Evolutionary conservation across 1,140 invertebrate species (phyloP).

Genomic region (Aporrectodea caliginosa): DNA sequence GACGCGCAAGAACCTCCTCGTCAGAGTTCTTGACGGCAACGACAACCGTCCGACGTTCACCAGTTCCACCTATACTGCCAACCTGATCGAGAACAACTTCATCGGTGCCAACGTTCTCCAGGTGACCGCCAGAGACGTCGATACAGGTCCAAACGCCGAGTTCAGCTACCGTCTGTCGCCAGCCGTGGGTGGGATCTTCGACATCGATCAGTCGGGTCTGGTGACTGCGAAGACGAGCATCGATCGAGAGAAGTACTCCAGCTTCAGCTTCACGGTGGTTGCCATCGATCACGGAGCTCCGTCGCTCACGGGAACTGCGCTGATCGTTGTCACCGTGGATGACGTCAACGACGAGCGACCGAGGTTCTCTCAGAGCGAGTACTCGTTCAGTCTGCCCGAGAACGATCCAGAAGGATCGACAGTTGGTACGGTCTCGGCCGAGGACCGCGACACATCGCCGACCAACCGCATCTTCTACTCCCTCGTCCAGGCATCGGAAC

Average conservation of each 20-base stretch:
- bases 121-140: conserved; percentile 5
- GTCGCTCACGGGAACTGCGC: conserved; percentile 12
- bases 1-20: not conserved
- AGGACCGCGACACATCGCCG: not conserved
- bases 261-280: conserved; percentile 10
- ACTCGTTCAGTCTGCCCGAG: conserved; percentile 20
- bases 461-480: conserved; percentile 19
- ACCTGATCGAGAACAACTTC: conserved; percentile 4
- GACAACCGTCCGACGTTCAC: conserved; percentile 22
- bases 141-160: not conserved
- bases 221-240: conserved; percentile 15
- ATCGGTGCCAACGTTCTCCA: conserved; percentile 7
- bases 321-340: conserved; percentile 14
- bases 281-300: conserved; percentile 19
- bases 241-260: conserved; percentile 21
- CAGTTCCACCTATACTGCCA: not conserved
- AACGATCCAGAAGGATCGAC: not conserved
- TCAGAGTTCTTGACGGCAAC: conserved; percentile 14
- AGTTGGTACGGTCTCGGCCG: conserved; percentile 11
- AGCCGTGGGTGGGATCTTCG: not conserved
- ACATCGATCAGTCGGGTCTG: conserved; percentile 3
- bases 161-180: not conserved
- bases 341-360: conserved; percentile 32
- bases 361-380: conserved; percentile 15
- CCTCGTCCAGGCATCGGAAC: not conserved